A percentile compares a stretch with the other conserved stretches of the same genome.
phyloP scores from a whole-genome alignment of 2,888 invertebrate genomes.

The Drosophila rellima region DNA sequence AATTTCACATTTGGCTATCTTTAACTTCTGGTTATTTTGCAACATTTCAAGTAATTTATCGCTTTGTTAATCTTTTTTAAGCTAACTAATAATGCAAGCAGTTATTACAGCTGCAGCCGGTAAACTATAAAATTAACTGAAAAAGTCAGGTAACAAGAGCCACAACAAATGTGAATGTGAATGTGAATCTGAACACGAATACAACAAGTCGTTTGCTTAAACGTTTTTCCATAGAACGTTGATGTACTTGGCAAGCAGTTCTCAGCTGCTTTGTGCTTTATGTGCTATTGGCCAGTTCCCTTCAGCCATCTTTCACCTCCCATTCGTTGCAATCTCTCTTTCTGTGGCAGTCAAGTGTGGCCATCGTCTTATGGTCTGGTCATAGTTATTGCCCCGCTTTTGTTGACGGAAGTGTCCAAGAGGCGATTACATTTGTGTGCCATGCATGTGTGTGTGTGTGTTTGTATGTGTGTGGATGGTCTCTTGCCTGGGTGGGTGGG shows the following conservation, averaged over 20 bases:
- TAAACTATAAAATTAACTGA: constrained; percentile 30
- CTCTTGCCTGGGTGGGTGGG: constrained; percentile 50
- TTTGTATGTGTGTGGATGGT: constrained; percentile 1
- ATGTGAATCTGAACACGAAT: constrained; percentile 4
- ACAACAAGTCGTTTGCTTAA: constrained; percentile 29
- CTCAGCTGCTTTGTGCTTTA: background rate
- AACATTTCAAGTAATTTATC: background rate
- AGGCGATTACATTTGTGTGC: constrained; percentile 25
- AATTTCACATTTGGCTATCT: background rate
- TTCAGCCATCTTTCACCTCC: background rate
- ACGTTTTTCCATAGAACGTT: constrained; percentile 43
- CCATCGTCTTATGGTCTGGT: constrained; percentile 46
- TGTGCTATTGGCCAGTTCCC: background rate
- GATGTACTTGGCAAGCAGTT: constrained; percentile 19
- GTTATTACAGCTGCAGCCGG: constrained; percentile 7
- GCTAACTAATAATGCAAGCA: constrained; percentile 19
- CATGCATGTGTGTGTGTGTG: background rate
- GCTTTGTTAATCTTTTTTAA: constrained; percentile 16
- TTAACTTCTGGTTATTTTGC: background rate
- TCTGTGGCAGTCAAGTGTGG: constrained; percentile 51
- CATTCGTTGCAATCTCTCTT: constrained; percentile 12
- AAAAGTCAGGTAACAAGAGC: constrained; percentile 26
- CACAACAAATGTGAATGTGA: constrained; percentile 17
- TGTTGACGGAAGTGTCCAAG: constrained; percentile 67
- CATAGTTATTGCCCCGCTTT: constrained; percentile 53